Conservation (phyloP, 2,113 vertebrate species). For the Rhodinocichla rosea region DNA sequence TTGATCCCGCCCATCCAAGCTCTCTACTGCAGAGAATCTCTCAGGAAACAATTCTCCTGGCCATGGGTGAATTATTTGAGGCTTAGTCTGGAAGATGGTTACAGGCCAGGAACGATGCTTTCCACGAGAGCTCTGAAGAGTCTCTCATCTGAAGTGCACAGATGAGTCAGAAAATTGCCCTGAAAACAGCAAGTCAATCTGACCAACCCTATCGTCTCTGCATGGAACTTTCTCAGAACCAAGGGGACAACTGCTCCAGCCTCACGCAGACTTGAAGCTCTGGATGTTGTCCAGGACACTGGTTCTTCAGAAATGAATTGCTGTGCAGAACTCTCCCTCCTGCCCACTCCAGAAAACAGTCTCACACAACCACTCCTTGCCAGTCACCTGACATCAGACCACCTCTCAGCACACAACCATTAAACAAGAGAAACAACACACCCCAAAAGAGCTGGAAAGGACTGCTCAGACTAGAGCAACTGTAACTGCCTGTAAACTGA, state of each 20-base stretch:
- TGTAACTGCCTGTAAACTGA: neutral
- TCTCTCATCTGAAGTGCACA: neutral
- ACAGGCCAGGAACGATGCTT: neutral
- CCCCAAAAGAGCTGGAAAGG: neutral
- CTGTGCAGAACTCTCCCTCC: neutral
- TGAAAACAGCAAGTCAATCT: neutral
- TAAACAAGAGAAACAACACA: neutral
- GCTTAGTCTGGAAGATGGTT: neutral
- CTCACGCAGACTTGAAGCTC: neutral
- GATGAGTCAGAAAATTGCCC: neutral
- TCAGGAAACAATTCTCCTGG: neutral
- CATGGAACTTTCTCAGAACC: neutral
- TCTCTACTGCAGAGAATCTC: neutral
- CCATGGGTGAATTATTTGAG: neutral
- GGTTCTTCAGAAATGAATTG: neutral
- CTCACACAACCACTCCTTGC: conserved; percentile 4
- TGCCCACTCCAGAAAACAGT: conserved; percentile 2
- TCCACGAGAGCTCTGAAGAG: neutral
- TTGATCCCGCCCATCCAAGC: neutral
- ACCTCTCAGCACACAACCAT: neutral
- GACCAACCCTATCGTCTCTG: neutral
- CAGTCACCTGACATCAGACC: neutral
- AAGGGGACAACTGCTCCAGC: neutral
- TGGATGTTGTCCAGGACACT: neutral
- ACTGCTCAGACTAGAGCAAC: neutral